Evolutionary conservation across 1,140 invertebrate genomes (phyloP), one percentile per base, ranked within the genome.

Genomic region (Euwallacea similis): DNA sequence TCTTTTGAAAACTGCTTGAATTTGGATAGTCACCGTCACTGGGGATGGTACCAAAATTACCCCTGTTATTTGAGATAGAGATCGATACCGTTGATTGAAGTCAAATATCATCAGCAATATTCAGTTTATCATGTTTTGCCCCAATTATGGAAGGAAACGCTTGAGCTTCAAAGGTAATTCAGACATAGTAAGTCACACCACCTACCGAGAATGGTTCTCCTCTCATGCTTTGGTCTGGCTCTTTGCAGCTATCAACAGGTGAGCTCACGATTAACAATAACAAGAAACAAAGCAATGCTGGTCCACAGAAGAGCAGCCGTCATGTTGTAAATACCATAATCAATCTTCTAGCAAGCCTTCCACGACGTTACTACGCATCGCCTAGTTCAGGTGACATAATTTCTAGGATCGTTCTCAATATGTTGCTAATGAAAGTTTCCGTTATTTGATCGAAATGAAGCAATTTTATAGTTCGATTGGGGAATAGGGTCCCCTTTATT

Each of bases 191-290:
- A 65, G 63, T 65, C 63, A 10, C 16, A 42, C 33, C 21, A 21
- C n/a, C 43, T n/a, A 21, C 63, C 16, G 44, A 47, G 66, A 33
- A 46, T 47, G 56, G 47, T 68, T 43, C 56, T 62, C 50, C 62
- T 74, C 73, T 74, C 69, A 74, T 71, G 73, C 73, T 71, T 59
- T 74, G 60, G 73, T 74, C 69, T 74, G 73, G 69, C 71, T 74
- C 66, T 74, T 74, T 74, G 64, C 73, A 74, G 73, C 66, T 60
- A 60, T 42, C 65, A 71, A 74, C 73, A 74, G 73, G 73, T 74
- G 73, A 67, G 71, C 58, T 67, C 67, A 54, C n/a, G 21, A 33
- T 33, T 33, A 33, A 33, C 21, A 33, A 33, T 33, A 33, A 33
- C 21, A 33, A 33, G 21, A 33, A 33, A 33, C 1, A 33, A 33